These are phyloP conservation scores for Triplophysa siluroides DNA, from an alignment of 2,113 vertebrate genomes.

Conservation along the genomic window DNA sequence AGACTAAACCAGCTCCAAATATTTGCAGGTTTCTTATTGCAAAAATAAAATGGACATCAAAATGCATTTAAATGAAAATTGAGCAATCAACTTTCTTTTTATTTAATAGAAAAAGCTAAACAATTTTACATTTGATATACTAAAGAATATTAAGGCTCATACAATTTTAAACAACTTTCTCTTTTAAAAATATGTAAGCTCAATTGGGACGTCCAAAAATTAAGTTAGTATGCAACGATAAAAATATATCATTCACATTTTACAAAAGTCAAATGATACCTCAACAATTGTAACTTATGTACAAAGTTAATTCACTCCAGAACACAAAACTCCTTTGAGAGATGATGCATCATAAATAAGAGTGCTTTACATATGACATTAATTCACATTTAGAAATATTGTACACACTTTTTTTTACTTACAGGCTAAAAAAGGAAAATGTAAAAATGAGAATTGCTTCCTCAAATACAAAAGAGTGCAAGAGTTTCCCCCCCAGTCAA, in stretches of 20 bases:
- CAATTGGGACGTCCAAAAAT: slow-evolving; percentile 64
- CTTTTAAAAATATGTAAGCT: slow-evolving; percentile 56
- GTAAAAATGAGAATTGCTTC: slow-evolving; percentile 24
- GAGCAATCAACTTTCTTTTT: neutral
- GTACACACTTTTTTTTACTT: slow-evolving; percentile 52
- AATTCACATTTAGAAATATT: slow-evolving; percentile 67
- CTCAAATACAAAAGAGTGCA: slow-evolving; percentile 48
- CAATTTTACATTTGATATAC: slow-evolving; percentile 50
- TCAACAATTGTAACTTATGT: slow-evolving; percentile 69
- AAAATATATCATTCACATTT: slow-evolving; percentile 74
- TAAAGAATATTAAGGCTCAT: slow-evolving; percentile 69
- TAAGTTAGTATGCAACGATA: slow-evolving; percentile 78
- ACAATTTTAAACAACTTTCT: slow-evolving; percentile 53
- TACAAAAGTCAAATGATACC: slow-evolving; percentile 68
- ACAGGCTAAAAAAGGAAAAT: slow-evolving; percentile 29
- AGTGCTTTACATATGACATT: slow-evolving; percentile 62
- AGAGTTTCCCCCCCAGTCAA: neutral
- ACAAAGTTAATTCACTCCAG: slow-evolving; percentile 68
- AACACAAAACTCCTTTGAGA: slow-evolving; percentile 55
- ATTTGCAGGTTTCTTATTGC: neutral
- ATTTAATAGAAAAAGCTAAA: slow-evolving; percentile 48
- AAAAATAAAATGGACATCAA: neutral
- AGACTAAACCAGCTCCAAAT: neutral
- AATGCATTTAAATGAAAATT: neutral
- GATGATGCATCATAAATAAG: slow-evolving; percentile 73